A percentile compares a stretch with the other conserved stretches of the same genome.
These are phyloP conservation scores for Dioctria rufipes DNA, from an alignment of 2,888 invertebrate genomes.

Conservation along the genomic window DNA sequence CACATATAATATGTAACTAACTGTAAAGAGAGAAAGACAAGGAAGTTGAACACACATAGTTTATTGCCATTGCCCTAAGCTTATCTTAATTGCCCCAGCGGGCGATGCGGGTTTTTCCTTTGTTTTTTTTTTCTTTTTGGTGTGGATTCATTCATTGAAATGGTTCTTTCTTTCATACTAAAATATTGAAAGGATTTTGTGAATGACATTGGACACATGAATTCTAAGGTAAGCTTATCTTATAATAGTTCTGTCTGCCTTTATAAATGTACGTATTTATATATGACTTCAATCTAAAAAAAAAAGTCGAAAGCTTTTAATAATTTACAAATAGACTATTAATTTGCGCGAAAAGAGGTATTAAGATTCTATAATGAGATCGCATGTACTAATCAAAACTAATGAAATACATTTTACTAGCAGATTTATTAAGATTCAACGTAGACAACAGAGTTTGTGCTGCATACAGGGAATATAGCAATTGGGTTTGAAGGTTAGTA, in stretches of 20 bases:
- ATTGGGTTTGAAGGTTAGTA: too few relatives aligned
- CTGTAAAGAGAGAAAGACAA: background rate
- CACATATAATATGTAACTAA: too few relatives aligned
- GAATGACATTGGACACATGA: slow-evolving; percentile 36
- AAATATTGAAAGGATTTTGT: slow-evolving; percentile 32
- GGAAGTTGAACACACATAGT: background rate
- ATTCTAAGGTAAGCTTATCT: slow-evolving; percentile 23
- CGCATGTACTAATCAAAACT: too few relatives aligned
- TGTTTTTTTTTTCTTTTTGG: background rate
- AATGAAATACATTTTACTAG: too few relatives aligned
- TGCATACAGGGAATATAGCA: too few relatives aligned
- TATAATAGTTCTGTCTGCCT: background rate
- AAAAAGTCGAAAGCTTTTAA: slow-evolving; percentile 16
- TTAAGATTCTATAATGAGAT: background rate
- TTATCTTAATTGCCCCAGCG: slow-evolving; percentile 43
- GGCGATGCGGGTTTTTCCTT: background rate
- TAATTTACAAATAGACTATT: background rate
- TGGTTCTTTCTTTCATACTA: slow-evolving; percentile 18
- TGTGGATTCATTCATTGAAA: slow-evolving; percentile 39
- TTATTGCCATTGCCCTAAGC: background rate
- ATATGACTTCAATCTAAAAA: background rate
- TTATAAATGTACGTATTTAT: background rate
- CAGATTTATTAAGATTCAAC: too few relatives aligned
- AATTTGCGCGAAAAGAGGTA: background rate
- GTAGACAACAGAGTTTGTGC: too few relatives aligned